A percentile compares a stretch with the other conserved stretches of the same genome.
Evolutionary conservation across 1,140 invertebrate species (phyloP).

Genomic region (Zaprionus ghesquierei): DNA sequence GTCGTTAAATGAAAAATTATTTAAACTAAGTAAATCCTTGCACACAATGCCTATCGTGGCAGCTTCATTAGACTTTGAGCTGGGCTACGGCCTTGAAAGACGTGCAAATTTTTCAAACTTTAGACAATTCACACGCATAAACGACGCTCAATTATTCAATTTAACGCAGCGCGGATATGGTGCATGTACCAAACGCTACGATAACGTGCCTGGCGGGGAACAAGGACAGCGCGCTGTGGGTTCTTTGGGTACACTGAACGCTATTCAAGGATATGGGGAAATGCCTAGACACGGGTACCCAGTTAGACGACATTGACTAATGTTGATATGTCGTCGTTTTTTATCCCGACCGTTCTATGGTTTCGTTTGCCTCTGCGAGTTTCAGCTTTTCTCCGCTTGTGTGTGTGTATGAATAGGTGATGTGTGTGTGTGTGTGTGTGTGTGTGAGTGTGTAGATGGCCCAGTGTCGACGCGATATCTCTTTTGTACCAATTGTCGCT

Average conservation of each 20-base stretch:
- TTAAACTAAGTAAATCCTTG: not conserved
- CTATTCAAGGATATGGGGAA: constrained; percentile 21
- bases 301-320: constrained; percentile 77
- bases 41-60: not conserved
- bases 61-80: constrained; percentile 6
- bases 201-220: not conserved
- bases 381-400: constrained; percentile 44
- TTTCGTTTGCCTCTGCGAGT: constrained; percentile 43
- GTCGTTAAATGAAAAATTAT: not conserved
- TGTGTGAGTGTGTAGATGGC: constrained; percentile 15
- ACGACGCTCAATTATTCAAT: constrained; percentile 67
- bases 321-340: constrained; percentile 73
- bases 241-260: not conserved
- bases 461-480: constrained; percentile 43
- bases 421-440: not conserved
- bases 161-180: constrained; percentile 43
- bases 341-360: constrained; percentile 39
- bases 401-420: not conserved
- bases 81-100: constrained; percentile 24
- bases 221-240: not conserved
- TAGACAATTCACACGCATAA: constrained; percentile 54
- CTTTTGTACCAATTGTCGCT: constrained; percentile 64
- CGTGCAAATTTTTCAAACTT: constrained; percentile 74
- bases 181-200: constrained; percentile 3
- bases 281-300: constrained; percentile 66